Conservation (phyloP, 2,888 invertebrate species). For the Campopleginae sp. region DNA sequence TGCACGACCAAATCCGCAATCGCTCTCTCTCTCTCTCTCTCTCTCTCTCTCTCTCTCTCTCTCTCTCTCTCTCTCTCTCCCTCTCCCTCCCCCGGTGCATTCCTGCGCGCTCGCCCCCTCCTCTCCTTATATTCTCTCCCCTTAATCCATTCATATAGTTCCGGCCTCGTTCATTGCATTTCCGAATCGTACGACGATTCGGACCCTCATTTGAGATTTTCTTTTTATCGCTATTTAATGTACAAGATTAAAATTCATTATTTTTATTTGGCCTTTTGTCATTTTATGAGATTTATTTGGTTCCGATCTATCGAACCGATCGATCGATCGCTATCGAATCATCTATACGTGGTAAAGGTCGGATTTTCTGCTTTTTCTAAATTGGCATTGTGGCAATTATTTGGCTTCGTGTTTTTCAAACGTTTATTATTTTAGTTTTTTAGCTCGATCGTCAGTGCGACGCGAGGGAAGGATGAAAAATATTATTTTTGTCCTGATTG, state of each 20-base stretch:
- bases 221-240: constrained; percentile 1
- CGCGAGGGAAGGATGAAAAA: neutral
- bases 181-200: constrained; percentile 48
- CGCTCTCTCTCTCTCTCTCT: constrained; percentile 28
- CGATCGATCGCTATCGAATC: constrained; percentile 31
- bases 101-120: neutral
- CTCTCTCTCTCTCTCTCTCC: too few species aligned
- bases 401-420: constrained; percentile 27
- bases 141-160: constrained; percentile 55
- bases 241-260: neutral
- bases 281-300: constrained; percentile 20
- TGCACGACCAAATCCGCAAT: neutral
- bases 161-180: constrained; percentile 25
- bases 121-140: constrained; percentile 38
- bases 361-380: neutral
- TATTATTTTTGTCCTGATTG: neutral
- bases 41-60: constrained; percentile 31
- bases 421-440: neutral
- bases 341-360: constrained; percentile 20
- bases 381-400: constrained; percentile 51
- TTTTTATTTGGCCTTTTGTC: neutral
- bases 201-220: constrained; percentile 38
- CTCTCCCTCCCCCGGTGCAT: too few species aligned
- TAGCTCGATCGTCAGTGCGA: neutral
- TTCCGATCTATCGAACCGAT: neutral